A percentile compares a stretch with the other conserved stretches of the same genome.
Evolutionary conservation across 2,113 vertebrate species (phyloP).

Genomic region (Siphamia tubifer): DNA sequence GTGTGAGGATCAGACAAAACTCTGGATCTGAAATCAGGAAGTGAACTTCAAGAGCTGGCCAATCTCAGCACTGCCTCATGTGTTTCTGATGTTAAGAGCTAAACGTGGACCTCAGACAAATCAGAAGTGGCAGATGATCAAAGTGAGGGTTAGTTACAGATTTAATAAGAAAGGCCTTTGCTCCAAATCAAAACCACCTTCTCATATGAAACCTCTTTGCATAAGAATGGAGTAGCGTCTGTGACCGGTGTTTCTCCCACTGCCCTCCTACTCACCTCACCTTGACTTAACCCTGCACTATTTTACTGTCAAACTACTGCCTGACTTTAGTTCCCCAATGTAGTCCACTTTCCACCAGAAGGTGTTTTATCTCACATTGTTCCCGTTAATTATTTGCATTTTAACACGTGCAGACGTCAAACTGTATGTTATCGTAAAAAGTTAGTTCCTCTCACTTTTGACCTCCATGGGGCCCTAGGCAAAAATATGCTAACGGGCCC

Average conservation of each 20-base stretch:
- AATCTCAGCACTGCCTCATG: background rate
- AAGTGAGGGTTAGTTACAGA: background rate
- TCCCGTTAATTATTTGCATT: constrained; percentile 13
- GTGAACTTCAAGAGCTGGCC: too few species aligned
- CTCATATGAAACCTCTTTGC: background rate
- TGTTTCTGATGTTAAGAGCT: background rate
- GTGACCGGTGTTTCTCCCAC: background rate
- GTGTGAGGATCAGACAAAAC: too few species aligned
- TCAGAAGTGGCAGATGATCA: background rate
- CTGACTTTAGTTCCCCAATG: background rate
- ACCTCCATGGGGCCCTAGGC: too few species aligned
- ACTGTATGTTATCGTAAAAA: background rate
- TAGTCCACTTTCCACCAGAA: background rate
- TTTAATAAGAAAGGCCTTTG: background rate
- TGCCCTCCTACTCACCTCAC: background rate
- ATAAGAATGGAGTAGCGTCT: background rate
- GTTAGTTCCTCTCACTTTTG: too few species aligned
- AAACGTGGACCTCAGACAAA: background rate
- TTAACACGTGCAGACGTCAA: background rate
- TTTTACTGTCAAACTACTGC: constrained; percentile 14
- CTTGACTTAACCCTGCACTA: background rate
- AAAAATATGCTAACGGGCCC: too few species aligned
- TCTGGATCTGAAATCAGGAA: too few species aligned
- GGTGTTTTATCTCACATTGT: background rate
- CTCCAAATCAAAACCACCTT: background rate